These are phyloP conservation scores for Phania funesta DNA, from an alignment of 2,888 invertebrate genomes.

Conservation along the genomic window DNA sequence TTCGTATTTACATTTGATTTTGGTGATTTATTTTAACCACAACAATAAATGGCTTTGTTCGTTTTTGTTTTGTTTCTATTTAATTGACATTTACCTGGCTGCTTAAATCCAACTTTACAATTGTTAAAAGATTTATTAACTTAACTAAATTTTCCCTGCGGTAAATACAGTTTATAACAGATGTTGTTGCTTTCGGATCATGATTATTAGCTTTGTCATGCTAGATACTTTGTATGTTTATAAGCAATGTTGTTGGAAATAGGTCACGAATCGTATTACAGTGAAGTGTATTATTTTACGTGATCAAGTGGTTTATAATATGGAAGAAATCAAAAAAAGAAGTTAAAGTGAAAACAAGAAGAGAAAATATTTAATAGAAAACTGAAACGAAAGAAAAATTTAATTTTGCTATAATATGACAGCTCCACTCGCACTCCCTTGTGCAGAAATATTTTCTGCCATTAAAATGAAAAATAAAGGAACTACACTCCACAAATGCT, in stretches of 20 bases:
- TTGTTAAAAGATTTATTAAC: slow-evolving; percentile 50
- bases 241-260: slow-evolving; percentile 49
- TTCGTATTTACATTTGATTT: slow-evolving; percentile 22
- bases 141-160: slow-evolving; percentile 20
- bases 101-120: slow-evolving; percentile 3
- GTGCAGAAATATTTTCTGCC: too few relatives aligned
- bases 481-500: too few relatives aligned
- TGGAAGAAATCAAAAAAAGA: background rate
- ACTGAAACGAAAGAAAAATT: background rate
- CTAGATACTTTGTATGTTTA: background rate
- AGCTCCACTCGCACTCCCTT: too few relatives aligned
- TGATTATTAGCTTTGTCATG: slow-evolving; percentile 28
- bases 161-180: slow-evolving; percentile 10
- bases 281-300: slow-evolving; percentile 22
- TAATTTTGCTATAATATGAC: too few relatives aligned
- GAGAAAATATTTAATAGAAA: background rate
- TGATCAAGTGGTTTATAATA: slow-evolving; percentile 4
- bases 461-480: too few relatives aligned
- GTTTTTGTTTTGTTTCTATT: background rate
- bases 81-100: slow-evolving; percentile 47
- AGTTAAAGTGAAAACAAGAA: slow-evolving; percentile 3
- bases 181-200: slow-evolving; percentile 9
- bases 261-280: slow-evolving; percentile 33
- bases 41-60: background rate
- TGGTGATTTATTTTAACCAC: slow-evolving; percentile 4